Evolutionary conservation across 2,113 vertebrate species (phyloP).

Genomic region (Bombycilla garrulus): DNA sequence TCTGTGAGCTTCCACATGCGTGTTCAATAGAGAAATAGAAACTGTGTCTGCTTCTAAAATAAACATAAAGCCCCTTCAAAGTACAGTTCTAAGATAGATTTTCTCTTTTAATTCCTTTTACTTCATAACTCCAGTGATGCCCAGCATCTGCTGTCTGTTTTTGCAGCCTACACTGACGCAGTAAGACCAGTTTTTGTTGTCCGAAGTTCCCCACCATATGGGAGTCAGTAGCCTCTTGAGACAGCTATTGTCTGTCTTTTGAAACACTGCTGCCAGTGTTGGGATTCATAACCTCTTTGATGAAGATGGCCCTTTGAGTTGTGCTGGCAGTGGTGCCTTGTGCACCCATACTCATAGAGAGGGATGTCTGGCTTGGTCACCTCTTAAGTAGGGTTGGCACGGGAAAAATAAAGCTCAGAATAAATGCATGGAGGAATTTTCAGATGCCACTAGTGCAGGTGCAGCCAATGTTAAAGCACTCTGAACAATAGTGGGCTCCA

Average conservation of each 20-base stretch:
- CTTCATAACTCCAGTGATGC: constrained; percentile 5
- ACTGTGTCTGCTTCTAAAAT: constrained; percentile 9
- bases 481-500: neutral
- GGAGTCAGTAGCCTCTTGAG: neutral
- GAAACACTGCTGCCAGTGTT: neutral
- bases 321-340: neutral
- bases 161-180: neutral
- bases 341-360: rapidly evolving
- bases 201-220: neutral
- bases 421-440: neutral
- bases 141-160: neutral
- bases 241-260: neutral
- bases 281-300: neutral
- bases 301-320: neutral
- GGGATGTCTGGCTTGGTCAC: neutral
- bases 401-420: neutral
- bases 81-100: neutral
- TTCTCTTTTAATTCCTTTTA: constrained; percentile 22
- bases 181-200: neutral
- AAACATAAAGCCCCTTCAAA: neutral
- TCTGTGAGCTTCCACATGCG: neutral
- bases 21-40: neutral
- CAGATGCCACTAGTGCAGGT: neutral
- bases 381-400: neutral
- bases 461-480: neutral